Evolutionary conservation across 2,113 vertebrate species (phyloP).

Genomic region (Lophius piscatorius): DNA sequence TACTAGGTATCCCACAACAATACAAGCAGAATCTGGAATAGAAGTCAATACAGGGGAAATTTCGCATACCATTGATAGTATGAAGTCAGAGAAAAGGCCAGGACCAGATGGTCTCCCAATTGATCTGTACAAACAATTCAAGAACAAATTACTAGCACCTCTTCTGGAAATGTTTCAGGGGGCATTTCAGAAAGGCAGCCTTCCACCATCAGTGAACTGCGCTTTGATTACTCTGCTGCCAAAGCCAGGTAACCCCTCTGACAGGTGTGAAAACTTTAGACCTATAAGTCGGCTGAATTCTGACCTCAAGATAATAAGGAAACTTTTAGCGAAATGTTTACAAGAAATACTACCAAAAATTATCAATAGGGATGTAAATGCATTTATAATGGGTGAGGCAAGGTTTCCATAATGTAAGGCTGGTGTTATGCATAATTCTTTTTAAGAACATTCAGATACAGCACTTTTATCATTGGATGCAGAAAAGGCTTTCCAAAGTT

Average conservation of each 20-base stretch:
- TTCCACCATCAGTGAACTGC: neutral
- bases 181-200: neutral
- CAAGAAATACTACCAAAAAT: neutral
- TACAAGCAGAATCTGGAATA: neutral
- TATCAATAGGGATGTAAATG: neutral
- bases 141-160: neutral
- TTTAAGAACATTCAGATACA: no score
- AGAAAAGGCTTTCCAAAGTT: no score
- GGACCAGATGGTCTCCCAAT: neutral
- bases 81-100: neutral
- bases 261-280: neutral
- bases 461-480: no score
- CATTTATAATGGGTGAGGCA: neutral
- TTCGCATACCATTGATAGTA: neutral
- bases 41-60: neutral
- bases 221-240: neutral
- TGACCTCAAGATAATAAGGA: neutral
- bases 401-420: neutral
- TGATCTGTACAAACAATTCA: conserved; percentile 4
- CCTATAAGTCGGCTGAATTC: neutral
- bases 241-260: neutral
- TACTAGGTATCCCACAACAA: no score
- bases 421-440: neutral
- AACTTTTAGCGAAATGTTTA: neutral
- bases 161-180: neutral